phyloP scores from a whole-genome alignment of 2,113 vertebrate species.

The Xiphorhynchus elegans region DNA sequence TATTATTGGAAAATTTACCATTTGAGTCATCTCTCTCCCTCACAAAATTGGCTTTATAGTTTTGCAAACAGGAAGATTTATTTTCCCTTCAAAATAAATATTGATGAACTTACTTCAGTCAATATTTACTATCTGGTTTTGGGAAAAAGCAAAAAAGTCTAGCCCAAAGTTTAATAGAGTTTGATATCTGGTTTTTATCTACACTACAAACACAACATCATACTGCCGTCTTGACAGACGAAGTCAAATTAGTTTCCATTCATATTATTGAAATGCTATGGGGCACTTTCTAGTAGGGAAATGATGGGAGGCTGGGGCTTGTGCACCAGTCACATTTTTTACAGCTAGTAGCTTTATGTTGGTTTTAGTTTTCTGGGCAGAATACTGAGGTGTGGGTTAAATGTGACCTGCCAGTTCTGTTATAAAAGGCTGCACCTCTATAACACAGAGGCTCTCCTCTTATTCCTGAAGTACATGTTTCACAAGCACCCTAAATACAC shows the following conservation, averaged over 20 bases:
- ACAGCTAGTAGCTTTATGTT: not conserved
- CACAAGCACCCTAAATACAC: not conserved
- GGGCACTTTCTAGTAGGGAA: not conserved
- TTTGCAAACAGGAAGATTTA: constrained; percentile 25
- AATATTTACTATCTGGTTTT: constrained; percentile 43
- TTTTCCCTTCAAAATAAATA: constrained; percentile 39
- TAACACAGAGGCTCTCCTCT: not conserved
- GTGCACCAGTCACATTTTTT: not conserved
- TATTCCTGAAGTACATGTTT: not conserved
- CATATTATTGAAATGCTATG: not conserved
- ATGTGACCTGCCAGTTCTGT: not conserved
- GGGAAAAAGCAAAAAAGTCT: not conserved
- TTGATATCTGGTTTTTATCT: constrained; percentile 11
- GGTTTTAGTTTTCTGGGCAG: not conserved
- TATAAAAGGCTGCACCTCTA: not conserved
- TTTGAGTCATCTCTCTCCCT: constrained; percentile 4
- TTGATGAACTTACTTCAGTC: constrained; percentile 35
- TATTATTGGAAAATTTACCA: constrained; percentile 9
- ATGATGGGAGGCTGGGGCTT: not conserved
- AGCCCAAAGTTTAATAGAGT: not conserved
- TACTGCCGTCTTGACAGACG: not conserved
- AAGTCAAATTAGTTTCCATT: not conserved
- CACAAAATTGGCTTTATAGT: not conserved
- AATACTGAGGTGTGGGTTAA: not conserved
- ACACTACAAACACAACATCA: not conserved